These are phyloP conservation scores for Spilogale gracilis DNA, from an alignment of 2,113 vertebrate genomes.

Conservation along the genomic window DNA sequence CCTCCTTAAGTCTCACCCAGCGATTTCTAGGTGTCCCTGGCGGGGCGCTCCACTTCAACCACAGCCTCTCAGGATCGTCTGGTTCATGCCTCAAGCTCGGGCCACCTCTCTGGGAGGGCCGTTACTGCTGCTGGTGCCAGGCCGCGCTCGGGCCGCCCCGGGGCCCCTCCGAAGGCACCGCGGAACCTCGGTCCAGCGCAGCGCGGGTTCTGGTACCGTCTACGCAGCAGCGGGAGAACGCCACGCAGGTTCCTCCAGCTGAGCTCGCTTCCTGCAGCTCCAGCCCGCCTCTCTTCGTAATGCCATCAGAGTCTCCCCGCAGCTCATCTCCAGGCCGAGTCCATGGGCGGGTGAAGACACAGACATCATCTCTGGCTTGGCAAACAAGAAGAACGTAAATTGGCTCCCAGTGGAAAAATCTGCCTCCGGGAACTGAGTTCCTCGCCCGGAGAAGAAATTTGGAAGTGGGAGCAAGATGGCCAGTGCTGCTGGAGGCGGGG, in stretches of 20 bases:
- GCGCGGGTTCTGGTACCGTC: background rate
- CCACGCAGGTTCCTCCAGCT: background rate
- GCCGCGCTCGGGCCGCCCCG: background rate
- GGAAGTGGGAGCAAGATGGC: background rate
- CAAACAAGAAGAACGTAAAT: background rate
- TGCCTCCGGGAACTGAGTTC: background rate
- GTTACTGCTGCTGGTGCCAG: too few relatives aligned
- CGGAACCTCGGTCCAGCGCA: background rate
- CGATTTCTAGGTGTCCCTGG: background rate
- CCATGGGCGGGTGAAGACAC: background rate
- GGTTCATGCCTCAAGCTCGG: background rate
- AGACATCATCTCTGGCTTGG: background rate
- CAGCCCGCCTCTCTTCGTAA: background rate
- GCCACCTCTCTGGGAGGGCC: background rate
- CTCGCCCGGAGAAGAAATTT: too few relatives aligned
- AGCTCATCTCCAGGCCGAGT: background rate
- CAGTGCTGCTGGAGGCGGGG: background rate
- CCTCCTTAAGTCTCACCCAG: background rate
- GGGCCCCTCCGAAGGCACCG: background rate
- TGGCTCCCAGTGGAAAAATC: background rate
- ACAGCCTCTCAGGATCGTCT: background rate
- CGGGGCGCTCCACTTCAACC: background rate
- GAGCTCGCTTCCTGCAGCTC: background rate
- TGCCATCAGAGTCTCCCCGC: background rate
- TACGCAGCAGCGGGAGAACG: background rate